These are phyloP conservation scores for Rattus norvegicus DNA, from an alignment of 2,113 vertebrate species.

Conservation along the genomic window GRCr8 NC_086027.1:115846001-115846500, in stretches of 20 bases:
- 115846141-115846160: background rate
- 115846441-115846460: background rate
- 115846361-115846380: background rate
- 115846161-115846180: background rate
- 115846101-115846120: background rate
- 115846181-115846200: background rate
- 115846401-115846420: background rate
- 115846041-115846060: background rate
- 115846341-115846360: background rate
- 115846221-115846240: background rate
- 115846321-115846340: background rate
- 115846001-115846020: background rate
- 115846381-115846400: constrained; percentile 10
- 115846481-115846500: constrained; percentile 6
- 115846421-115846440: background rate
- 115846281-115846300: background rate
- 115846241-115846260: background rate
- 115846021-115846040: background rate
- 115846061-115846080: background rate
- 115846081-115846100: background rate
- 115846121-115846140: background rate
- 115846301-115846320: background rate
- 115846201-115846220: background rate
- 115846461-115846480: background rate
- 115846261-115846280: background rate